These are phyloP conservation scores for Cochlearius cochlearius DNA, from an alignment of 2,113 vertebrate genomes.

Conservation along the genomic window DNA sequence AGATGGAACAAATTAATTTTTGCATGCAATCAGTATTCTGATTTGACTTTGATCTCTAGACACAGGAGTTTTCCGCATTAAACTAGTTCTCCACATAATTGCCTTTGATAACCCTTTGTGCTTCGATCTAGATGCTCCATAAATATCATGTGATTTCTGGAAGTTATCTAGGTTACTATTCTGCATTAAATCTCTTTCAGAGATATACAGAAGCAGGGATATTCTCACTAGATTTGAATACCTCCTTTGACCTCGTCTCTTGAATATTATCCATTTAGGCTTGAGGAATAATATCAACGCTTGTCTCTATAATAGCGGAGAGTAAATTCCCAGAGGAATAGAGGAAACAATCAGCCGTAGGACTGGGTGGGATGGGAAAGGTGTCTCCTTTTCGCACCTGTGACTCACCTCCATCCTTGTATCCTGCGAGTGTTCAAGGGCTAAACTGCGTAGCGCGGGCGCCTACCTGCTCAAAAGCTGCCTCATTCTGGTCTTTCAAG, in stretches of 20 bases:
- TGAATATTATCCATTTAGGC: background rate
- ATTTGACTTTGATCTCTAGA: conserved; percentile 47
- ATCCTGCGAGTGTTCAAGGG: background rate
- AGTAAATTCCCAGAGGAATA: background rate
- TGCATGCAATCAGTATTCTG: conserved; percentile 25
- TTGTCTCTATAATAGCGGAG: background rate
- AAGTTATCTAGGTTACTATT: conserved; percentile 33
- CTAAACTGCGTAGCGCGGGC: background rate
- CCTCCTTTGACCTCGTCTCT: background rate
- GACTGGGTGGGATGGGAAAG: background rate
- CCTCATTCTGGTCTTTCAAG: background rate
- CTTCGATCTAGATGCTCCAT: background rate
- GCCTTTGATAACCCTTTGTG: conserved; percentile 41
- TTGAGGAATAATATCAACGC: background rate
- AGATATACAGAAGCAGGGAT: background rate
- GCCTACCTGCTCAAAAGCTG: background rate
- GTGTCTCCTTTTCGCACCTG: background rate
- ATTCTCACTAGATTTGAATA: background rate
- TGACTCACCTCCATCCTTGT: background rate
- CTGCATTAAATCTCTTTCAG: background rate
- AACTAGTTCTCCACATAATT: conserved; percentile 5
- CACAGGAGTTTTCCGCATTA: conserved; percentile 13
- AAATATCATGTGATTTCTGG: background rate
- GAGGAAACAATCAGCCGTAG: background rate
- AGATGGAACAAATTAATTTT: conserved; percentile 42